phyloP scores from a whole-genome alignment of 2,888 invertebrate species.

The Caradrina kadenii region DNA sequence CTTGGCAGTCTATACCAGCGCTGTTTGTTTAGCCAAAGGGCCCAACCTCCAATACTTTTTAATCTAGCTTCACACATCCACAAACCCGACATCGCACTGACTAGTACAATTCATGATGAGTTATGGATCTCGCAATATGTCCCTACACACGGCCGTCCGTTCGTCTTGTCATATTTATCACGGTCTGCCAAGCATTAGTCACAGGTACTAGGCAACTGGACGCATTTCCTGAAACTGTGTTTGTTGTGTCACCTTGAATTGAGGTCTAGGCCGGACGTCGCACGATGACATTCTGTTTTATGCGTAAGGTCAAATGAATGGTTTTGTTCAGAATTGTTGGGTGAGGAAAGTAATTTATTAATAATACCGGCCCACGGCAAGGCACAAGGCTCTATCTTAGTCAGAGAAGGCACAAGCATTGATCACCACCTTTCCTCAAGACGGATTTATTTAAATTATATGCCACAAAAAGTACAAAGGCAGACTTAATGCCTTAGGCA shows the following conservation, averaged over 20 bases:
- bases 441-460: too few relatives aligned
- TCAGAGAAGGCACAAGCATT: too few relatives aligned
- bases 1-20: too few relatives aligned
- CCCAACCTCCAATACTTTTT: neutral
- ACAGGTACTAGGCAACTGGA: slow-evolving; percentile 35
- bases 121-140: slow-evolving; percentile 20
- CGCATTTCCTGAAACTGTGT: slow-evolving; percentile 68
- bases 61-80: neutral
- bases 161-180: slow-evolving; percentile 42
- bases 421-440: too few relatives aligned
- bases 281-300: slow-evolving; percentile 32
- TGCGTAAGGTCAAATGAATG: slow-evolving; percentile 16
- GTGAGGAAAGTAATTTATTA: neutral
- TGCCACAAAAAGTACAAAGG: too few relatives aligned
- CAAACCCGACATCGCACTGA: neutral
- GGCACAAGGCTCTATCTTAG: too few relatives aligned
- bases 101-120: slow-evolving; percentile 16
- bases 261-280: slow-evolving; percentile 35
- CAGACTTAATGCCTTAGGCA: too few relatives aligned
- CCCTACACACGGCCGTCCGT: slow-evolving; percentile 28
- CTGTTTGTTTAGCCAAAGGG: too few relatives aligned
- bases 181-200: slow-evolving; percentile 64
- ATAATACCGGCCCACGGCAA: too few relatives aligned
- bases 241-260: slow-evolving; percentile 53
- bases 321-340: neutral